Evolutionary conservation across 2,888 invertebrate species (phyloP).

Genomic region (Pristionchus entomophagus): DNA sequence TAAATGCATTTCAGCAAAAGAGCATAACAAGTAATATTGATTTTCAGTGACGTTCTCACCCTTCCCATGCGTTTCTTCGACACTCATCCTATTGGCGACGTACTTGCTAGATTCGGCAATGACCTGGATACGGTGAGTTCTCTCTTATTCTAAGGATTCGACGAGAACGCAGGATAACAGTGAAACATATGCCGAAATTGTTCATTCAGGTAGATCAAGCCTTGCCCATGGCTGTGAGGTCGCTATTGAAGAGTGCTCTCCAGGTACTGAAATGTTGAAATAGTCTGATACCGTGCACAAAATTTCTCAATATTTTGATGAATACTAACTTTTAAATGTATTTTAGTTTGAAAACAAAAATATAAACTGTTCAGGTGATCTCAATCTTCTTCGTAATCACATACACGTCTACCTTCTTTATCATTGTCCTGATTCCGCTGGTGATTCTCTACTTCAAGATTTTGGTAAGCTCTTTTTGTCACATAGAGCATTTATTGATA

Average conservation of each 20-base stretch:
- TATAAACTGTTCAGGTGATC: slow-evolving; percentile 26
- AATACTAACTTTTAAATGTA: neutral
- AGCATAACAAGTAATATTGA: neutral
- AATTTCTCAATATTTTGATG: neutral
- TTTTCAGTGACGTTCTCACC: slow-evolving; percentile 63
- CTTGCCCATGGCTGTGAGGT: neutral
- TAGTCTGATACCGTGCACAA: neutral
- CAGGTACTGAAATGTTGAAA: neutral
- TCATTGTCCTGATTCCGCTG: slow-evolving; percentile 62
- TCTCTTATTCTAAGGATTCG: neutral
- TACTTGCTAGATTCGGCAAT: slow-evolving; percentile 66
- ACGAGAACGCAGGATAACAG: neutral
- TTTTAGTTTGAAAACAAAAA: neutral
- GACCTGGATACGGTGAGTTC: slow-evolving; percentile 53
- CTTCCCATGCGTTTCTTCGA: slow-evolving; percentile 76
- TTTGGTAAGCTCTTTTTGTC: slow-evolving; percentile 60
- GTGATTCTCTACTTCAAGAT: slow-evolving; percentile 61
- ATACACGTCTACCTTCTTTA: slow-evolving; percentile 61
- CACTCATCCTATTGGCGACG: slow-evolving; percentile 75
- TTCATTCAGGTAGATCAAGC: neutral
- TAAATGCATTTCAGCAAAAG: too few species aligned
- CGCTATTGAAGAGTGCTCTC: neutral
- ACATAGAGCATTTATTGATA: too few species aligned
- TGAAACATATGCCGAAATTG: neutral
- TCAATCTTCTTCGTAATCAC: slow-evolving; percentile 57